Evolutionary conservation across 2,113 vertebrate genomes (phyloP).

Genomic region (Pseudolaguvia tuberculata): DNA sequence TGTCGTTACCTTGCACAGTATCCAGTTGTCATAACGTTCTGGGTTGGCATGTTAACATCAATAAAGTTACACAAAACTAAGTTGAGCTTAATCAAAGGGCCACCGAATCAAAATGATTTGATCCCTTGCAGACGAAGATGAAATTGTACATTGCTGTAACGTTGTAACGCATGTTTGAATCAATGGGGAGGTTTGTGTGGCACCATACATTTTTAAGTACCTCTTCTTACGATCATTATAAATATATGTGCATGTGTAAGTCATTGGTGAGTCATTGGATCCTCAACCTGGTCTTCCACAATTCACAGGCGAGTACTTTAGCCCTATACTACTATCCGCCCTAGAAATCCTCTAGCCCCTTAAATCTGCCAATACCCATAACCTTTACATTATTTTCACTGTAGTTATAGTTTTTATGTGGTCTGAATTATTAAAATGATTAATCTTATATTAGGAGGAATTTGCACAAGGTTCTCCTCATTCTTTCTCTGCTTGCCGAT

Average conservation of each 20-base stretch:
- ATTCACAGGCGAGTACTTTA: conserved; percentile 3
- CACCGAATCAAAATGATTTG: too few relatives aligned
- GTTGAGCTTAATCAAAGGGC: too few relatives aligned
- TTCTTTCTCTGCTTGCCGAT: too few relatives aligned
- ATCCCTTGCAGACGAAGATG: neutral
- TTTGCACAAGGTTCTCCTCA: neutral
- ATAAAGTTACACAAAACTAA: too few relatives aligned
- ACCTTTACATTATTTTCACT: neutral
- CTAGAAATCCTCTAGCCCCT: neutral
- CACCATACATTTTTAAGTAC: conserved; percentile 45
- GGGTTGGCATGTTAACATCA: too few relatives aligned
- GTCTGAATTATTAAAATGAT: neutral
- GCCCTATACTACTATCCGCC: conserved; percentile 8
- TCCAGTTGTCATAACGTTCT: too few relatives aligned
- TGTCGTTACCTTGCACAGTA: too few relatives aligned
- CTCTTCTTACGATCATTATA: conserved; percentile 52
- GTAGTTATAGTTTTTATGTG: neutral
- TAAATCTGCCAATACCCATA: neutral
- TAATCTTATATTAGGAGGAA: neutral
- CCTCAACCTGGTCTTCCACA: conserved; percentile 59
- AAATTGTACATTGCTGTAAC: neutral
- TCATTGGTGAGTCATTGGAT: conserved; percentile 64
- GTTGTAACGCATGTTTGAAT: neutral
- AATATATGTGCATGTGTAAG: conserved; percentile 47
- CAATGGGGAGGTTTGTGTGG: conserved; percentile 26